Conservation (phyloP, 2,797 vertebrate species). For the Scolopax bukidnonensis region DNA sequence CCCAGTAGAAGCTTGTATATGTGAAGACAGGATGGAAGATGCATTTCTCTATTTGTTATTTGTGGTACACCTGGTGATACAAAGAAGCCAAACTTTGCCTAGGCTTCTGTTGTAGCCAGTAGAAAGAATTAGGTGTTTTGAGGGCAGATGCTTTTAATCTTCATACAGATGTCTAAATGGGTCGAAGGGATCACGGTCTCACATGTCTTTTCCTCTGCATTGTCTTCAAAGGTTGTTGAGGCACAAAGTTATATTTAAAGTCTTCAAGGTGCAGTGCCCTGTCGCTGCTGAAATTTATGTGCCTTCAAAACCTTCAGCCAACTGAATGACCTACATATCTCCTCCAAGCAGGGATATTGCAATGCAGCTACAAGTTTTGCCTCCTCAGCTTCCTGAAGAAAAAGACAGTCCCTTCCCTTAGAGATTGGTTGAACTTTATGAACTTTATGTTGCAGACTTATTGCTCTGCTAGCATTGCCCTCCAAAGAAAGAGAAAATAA, state of each 20-base stretch:
- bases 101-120: background rate
- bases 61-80: background rate
- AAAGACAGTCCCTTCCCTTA: background rate
- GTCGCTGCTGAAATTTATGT: background rate
- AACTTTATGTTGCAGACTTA: background rate
- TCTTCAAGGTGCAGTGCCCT: background rate
- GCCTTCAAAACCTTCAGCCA: background rate
- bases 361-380: background rate
- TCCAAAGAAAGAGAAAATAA: background rate
- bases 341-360: background rate
- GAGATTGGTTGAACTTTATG: background rate
- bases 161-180: background rate
- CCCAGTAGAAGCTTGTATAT: background rate
- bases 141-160: background rate
- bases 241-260: background rate
- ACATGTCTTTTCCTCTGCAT: background rate
- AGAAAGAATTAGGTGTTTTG: background rate
- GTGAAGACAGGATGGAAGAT: background rate
- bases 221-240: background rate
- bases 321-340: background rate
- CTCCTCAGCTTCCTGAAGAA: background rate
- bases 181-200: background rate
- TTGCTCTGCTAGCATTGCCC: background rate
- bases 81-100: background rate
- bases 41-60: background rate